These are phyloP conservation scores for Uropetala carovei DNA, from an alignment of 2,888 invertebrate species.

Conservation along the genomic window DNA sequence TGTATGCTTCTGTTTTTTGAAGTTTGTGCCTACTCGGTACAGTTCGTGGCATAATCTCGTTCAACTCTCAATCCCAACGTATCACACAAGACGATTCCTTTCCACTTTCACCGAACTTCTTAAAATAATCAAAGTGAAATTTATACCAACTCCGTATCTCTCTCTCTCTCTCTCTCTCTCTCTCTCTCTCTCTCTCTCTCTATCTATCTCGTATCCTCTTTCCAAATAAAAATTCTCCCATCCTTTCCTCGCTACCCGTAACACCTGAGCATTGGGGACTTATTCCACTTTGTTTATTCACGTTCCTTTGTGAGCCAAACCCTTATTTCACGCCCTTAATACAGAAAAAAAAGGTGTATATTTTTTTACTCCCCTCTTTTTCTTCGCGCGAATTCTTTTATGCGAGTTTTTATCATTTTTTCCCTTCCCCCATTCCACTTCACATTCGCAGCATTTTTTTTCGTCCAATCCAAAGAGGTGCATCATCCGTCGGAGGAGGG, in stretches of 20 bases:
- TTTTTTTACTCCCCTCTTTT: not conserved
- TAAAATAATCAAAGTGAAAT: constrained; percentile 1
- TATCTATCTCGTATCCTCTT: not conserved
- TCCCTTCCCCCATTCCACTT: not conserved
- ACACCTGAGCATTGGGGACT: constrained; percentile 41
- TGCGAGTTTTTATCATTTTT: constrained; percentile 1
- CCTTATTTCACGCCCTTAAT: constrained; percentile 15
- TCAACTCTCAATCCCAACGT: not conserved
- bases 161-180: not conserved
- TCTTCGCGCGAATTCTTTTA: not conserved
- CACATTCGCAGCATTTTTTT: not conserved
- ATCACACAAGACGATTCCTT: too few relatives aligned
- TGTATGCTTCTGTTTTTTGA: too few relatives aligned
- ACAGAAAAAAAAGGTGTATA: not conserved
- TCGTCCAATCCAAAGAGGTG: not conserved
- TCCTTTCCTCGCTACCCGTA: not conserved
- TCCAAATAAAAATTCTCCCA: not conserved
- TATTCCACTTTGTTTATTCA: constrained; percentile 39
- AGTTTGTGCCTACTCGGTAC: too few relatives aligned
- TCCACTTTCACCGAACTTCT: not conserved
- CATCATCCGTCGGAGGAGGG: not conserved
- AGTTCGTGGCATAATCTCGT: not conserved
- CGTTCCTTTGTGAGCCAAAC: not conserved
- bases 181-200: not conserved
- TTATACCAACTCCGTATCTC: not conserved